Conservation (phyloP, 2,113 vertebrate genomes). For the Montifringilla adamsi region DNA sequence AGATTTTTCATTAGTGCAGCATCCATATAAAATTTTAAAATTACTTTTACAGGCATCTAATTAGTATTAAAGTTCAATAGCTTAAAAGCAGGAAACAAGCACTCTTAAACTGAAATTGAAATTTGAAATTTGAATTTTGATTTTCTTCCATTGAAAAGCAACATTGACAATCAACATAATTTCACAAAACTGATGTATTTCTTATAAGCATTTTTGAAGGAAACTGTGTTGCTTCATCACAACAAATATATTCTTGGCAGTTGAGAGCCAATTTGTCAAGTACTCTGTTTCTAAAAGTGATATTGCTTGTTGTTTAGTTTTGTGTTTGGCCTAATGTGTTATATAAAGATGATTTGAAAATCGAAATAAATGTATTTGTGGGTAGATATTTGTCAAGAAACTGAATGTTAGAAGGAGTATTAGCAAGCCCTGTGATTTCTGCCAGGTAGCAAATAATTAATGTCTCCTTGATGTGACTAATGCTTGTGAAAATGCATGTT, state of each 20-base stretch:
- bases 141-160: neutral
- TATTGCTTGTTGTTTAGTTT: neutral
- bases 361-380: neutral
- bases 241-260: neutral
- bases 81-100: neutral
- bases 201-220: neutral
- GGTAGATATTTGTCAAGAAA: neutral
- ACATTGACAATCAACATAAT: neutral
- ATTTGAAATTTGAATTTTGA: neutral
- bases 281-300: neutral
- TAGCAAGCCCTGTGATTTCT: neutral
- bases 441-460: neutral
- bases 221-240: neutral
- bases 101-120: no score
- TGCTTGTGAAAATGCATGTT: neutral
- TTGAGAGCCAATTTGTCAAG: neutral
- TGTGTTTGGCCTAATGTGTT: neutral
- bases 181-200: neutral
- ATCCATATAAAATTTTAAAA: neutral
- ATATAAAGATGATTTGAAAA: neutral
- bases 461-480: neutral
- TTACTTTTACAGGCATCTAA: neutral
- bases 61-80: neutral
- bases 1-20: neutral
- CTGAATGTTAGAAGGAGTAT: neutral